Base-by-base conservation (phyloP, 1,140 invertebrate species). In the Caerostris darwini region DNA sequence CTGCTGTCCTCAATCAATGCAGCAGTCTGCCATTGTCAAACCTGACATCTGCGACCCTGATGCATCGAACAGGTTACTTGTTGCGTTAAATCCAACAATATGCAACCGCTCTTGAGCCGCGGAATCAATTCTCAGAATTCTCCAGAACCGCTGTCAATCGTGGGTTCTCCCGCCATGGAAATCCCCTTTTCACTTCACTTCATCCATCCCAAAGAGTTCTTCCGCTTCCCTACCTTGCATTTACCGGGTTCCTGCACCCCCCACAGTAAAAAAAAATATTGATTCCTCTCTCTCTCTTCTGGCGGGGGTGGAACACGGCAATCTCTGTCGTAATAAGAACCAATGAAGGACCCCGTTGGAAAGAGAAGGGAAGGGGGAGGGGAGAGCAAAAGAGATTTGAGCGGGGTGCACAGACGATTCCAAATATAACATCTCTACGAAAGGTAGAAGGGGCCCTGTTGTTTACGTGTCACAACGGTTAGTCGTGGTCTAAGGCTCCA, bases 361-460 rank as follows among this genome's bases (percentile, higher is more conserved):
- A 10, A 3, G 54, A 54, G 57, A 14, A 34, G 54, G 7, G 17
- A 17, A 12, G 85, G 58, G 53, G 54, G 64, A 89, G 87, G 64
- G 50, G 17, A 3, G 85, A 87, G 56, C 56, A 56, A 83, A 54
- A 57, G 87, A 69, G 69, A 90, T 90, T 90, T 81, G 69, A 90
- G 67, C 59, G 56, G 67, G 89, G 8, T 69, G 67, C 53, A 34
- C 34, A 59, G 89, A 90, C 69, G 89, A 81, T 81, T 90, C 89
- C 89, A 90, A 90, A 90, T 90, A 90, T 90, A 90, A 81, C 89
- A 81, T 59, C 64, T 7, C 59, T 54, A 69, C 64, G n/a, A 54
- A 53, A 50, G 87, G 87, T n/a, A 69, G 7, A 53, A 50, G 87
- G 87, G 64, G 53, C 34, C 64, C 64, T 59, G 53, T 69, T 89